A percentile compares a stretch with the other conserved stretches of the same genome.
Evolutionary conservation across 2,113 vertebrate species (phyloP).

Genomic region (Panthera leo): DNA sequence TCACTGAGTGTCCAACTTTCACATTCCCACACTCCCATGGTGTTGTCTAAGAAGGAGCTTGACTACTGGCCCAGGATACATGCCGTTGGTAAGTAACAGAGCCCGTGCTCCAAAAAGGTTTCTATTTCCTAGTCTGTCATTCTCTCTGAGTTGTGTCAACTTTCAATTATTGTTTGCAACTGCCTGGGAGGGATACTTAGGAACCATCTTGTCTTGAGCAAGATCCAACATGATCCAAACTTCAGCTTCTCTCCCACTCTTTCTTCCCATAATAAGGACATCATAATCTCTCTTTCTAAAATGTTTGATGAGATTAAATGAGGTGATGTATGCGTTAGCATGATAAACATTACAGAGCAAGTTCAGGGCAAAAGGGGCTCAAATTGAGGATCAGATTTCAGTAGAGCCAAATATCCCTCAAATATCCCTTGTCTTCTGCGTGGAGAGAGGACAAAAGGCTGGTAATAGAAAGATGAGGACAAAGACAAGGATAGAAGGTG

Average conservation of each 20-base stretch:
- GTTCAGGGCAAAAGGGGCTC: background rate
- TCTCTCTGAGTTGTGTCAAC: background rate
- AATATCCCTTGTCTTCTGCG: background rate
- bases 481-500: background rate
- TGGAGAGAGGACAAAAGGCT: background rate
- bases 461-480: background rate
- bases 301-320: background rate
- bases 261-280: accelerated
- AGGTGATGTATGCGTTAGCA: background rate
- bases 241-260: background rate
- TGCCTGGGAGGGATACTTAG: background rate
- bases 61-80: background rate
- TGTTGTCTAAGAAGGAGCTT: background rate
- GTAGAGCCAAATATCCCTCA: background rate
- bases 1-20: background rate
- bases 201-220: background rate
- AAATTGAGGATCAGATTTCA: background rate
- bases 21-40: background rate
- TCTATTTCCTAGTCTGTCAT: background rate
- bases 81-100: background rate
- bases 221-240: background rate
- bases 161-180: background rate
- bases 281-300: background rate
- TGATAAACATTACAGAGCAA: background rate
- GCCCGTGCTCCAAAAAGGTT: background rate